Percentiles rank a stretch among this genome's conserved stretches.
phyloP scores from a whole-genome alignment of 2,888 invertebrate genomes.

The Byasa hedistus region DNA sequence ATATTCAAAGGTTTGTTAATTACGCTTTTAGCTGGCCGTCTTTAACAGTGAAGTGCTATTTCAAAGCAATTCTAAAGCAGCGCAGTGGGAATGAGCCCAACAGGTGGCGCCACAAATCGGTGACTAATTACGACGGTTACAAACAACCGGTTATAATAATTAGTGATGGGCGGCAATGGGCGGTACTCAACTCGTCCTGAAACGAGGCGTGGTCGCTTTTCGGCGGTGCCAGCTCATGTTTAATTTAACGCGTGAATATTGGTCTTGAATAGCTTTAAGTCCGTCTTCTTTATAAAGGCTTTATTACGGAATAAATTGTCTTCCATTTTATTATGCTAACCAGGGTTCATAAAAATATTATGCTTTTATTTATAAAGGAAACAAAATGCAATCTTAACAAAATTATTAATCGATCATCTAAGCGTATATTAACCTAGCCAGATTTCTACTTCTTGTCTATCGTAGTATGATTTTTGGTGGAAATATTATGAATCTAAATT shows the following conservation, averaged over 20 bases:
- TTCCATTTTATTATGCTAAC: background rate
- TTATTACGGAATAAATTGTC: slow-evolving; percentile 11
- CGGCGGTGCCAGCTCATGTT: slow-evolving; percentile 50
- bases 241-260: slow-evolving; percentile 43
- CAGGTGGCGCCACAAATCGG: slow-evolving; percentile 62
- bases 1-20: slow-evolving; percentile 26
- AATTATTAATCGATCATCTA: too few relatives aligned
- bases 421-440: too few relatives aligned
- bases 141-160: slow-evolving; percentile 77
- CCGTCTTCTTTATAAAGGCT: slow-evolving; percentile 28
- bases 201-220: slow-evolving; percentile 55
- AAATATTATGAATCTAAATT: too few relatives aligned
- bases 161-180: slow-evolving; percentile 72
- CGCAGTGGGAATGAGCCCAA: slow-evolving; percentile 44
- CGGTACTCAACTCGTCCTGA: slow-evolving; percentile 45
- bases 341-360: too few relatives aligned
- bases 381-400: background rate
- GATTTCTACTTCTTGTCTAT: too few relatives aligned
- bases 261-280: slow-evolving; percentile 35
- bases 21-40: slow-evolving; percentile 19
- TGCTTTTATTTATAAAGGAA: too few relatives aligned
- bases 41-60: slow-evolving; percentile 19
- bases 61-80: slow-evolving; percentile 19
- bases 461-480: too few relatives aligned
- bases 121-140: slow-evolving; percentile 68